Evolutionary conservation across 1,140 invertebrate species (phyloP), one percentile per base, ranked within the genome.

Genomic region (Neocloeon triangulifer): DNA sequence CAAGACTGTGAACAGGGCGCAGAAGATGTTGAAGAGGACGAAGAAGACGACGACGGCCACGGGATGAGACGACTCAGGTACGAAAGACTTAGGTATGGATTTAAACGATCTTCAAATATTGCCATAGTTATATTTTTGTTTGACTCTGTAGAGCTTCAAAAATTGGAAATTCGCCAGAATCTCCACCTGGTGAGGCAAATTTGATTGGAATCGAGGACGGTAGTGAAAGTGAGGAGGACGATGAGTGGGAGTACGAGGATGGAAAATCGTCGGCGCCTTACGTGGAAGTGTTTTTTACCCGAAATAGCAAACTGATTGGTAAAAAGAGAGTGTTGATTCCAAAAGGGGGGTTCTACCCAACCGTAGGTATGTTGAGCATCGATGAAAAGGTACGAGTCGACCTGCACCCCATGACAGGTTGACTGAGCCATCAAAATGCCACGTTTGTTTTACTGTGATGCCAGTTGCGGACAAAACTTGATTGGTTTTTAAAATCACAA

Each of bases 301-400:
- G 59, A 37, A 66, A 66, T 52, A 59, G 62, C 2, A 60, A 56
- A 41, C 53, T 53, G 16, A 50, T 66, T 35, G 62, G 63, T 1
- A 48, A 53, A 13, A 53, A 58, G 36, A 52, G 61, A 38, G 50
- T 61, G 7, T 38, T 42, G 22, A 57, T 66, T 36, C 61, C 63
- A n/a, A 55, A 53, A 42, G 61, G 61, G 29, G 63, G 62, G 7
- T 64, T 64, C 44, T 64, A 53, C 39, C 63, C 63, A 4, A 64
- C 61, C 14, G 49, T 66, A 12, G 62, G 63, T 23, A 64, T 66
- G 62, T 41, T 65, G 27, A 64, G 62, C 45, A 50, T 48, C 36
- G 50, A 55, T 43, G 63, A 66, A 45, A 57, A 57, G 39, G 62
- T 66, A 3, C 41, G 48, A 25, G 62, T 64, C 16, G 60, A 66